Conservation (phyloP, 1,140 invertebrate genomes). For the Pemphigus obesinymphae region DNA sequence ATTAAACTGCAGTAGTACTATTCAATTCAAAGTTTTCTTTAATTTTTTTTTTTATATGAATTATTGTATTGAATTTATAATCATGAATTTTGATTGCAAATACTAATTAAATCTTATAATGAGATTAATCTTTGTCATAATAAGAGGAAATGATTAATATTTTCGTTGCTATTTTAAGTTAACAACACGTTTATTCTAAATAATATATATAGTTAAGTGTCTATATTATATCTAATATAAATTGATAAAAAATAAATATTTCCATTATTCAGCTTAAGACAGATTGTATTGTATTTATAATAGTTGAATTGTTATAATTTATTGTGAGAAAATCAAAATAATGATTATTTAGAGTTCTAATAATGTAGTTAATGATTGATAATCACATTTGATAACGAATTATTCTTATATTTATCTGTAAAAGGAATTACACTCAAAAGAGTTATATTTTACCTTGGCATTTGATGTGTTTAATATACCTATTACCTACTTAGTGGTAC, state of each 20-base stretch:
- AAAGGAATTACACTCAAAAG: not conserved
- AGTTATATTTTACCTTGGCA: constrained; percentile 9
- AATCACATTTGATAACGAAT: not conserved
- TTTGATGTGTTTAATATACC: not conserved
- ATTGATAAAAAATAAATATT: no score
- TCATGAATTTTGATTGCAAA: not conserved
- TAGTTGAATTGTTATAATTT: not conserved
- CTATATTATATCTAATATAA: no score
- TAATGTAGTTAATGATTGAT: not conserved
- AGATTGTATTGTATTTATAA: not conserved
- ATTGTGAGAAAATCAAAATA: not conserved
- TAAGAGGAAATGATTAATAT: not conserved
- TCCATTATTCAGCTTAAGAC: not conserved
- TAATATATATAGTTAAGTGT: not conserved
- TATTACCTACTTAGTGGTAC: not conserved
- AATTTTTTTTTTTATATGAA: no score
- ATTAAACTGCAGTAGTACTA: no score
- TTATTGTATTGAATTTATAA: not conserved
- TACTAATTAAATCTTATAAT: not conserved
- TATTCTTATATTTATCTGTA: not conserved
- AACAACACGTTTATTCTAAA: not conserved
- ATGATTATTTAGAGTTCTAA: not conserved
- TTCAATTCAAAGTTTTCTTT: no score
- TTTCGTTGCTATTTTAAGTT: not conserved
- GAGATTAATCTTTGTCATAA: not conserved